Conservation (phyloP, 2,888 invertebrate genomes). For the Eristalis arbustorum region DNA sequence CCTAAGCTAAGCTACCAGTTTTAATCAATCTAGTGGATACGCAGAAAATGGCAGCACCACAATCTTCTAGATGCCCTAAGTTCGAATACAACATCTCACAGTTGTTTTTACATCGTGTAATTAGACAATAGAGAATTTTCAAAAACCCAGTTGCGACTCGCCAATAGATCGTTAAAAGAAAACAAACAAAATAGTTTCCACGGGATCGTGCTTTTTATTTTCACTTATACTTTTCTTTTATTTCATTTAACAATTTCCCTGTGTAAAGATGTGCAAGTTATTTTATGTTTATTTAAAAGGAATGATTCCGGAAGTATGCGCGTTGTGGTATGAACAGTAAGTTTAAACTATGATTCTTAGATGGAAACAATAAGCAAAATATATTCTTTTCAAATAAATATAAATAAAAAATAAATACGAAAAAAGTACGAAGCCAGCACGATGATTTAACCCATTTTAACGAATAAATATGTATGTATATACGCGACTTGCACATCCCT, state of each 20-base stretch:
- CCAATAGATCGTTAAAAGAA: neutral
- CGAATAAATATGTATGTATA: neutral
- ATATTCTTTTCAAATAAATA: conserved; percentile 29
- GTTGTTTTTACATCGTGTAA: too few species aligned
- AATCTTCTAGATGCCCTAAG: too few species aligned
- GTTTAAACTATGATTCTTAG: conserved; percentile 10
- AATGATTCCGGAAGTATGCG: conserved; percentile 40
- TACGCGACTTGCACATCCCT: conserved; percentile 58
- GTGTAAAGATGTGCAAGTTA: conserved; percentile 60
- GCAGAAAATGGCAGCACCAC: too few species aligned
- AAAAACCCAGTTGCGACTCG: too few species aligned
- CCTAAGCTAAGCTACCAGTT: too few species aligned
- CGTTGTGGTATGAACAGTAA: conserved; percentile 17
- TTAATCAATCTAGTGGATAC: too few species aligned
- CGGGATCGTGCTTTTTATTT: conserved; percentile 63
- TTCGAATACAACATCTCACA: too few species aligned
- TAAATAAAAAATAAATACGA: conserved; percentile 54
- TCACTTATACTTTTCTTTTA: conserved; percentile 42
- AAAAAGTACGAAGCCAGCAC: conserved; percentile 4
- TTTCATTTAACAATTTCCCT: conserved; percentile 60
- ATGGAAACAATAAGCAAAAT: conserved; percentile 12
- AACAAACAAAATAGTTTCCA: conserved; percentile 24
- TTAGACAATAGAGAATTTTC: too few species aligned
- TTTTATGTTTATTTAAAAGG: conserved; percentile 14
- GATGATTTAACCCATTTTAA: conserved; percentile 10